Evolutionary conservation across 2,888 invertebrate species (phyloP).

Genomic region (Drosophila diplacantha): DNA sequence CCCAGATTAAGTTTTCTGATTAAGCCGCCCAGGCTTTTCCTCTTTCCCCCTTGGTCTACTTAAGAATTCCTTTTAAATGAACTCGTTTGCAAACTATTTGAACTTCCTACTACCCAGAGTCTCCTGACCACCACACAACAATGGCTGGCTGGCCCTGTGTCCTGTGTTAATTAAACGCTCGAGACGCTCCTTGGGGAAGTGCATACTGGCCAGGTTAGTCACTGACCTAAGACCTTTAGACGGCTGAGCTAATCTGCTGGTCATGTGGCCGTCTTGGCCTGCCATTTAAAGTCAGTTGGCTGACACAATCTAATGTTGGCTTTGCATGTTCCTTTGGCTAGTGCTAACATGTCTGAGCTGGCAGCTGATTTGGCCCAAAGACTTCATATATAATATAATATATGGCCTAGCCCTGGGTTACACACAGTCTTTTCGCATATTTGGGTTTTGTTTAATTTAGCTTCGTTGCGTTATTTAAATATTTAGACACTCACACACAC

Average conservation of each 20-base stretch:
- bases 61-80: constrained; percentile 14
- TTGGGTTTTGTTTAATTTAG: constrained; percentile 41
- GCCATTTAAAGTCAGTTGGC: constrained; percentile 35
- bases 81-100: not conserved
- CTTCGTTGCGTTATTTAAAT: constrained; percentile 42
- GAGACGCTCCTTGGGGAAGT: constrained; percentile 20
- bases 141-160: constrained; percentile 5
- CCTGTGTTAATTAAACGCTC: constrained; percentile 25
- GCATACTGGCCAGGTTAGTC: constrained; percentile 6
- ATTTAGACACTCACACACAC: constrained; percentile 43
- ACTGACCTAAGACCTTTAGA: constrained; percentile 30
- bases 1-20: not conserved
- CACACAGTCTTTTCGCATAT: not conserved
- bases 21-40: not conserved
- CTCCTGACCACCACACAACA: not conserved
- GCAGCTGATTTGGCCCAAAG: constrained; percentile 19
- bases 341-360: constrained; percentile 21
- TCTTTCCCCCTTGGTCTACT: not conserved
- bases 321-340: constrained; percentile 27
- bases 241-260: constrained; percentile 23
- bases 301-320: constrained; percentile 41
- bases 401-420: constrained; percentile 8
- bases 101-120: not conserved
- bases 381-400: not conserved
- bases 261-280: constrained; percentile 29